Evolutionary conservation across 2,888 invertebrate species (phyloP).

Genomic region (Hemaris fuciformis): DNA sequence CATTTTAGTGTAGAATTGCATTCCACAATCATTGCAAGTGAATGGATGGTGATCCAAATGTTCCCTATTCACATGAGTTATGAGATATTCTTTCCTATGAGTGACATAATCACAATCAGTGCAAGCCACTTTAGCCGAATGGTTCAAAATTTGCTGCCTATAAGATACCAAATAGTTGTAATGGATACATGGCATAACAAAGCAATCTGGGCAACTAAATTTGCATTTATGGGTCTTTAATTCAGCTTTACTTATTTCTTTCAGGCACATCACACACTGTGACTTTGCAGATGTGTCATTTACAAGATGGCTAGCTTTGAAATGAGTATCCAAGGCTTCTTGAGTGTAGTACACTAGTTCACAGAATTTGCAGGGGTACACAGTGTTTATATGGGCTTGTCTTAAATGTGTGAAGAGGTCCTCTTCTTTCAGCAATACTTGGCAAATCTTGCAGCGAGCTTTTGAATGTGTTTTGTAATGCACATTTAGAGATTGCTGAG

Average conservation of each 20-base stretch:
- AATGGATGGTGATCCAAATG: slow-evolving; percentile 57
- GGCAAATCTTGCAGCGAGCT: slow-evolving; percentile 46
- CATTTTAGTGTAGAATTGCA: slow-evolving; percentile 53
- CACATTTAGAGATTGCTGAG: slow-evolving; percentile 45
- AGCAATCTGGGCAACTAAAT: slow-evolving; percentile 49
- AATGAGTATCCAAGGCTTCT: slow-evolving; percentile 43
- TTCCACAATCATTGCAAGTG: slow-evolving; percentile 48
- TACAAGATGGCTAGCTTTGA: slow-evolving; percentile 39
- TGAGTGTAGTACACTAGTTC: slow-evolving; percentile 44
- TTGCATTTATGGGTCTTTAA: slow-evolving; percentile 49
- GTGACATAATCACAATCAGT: slow-evolving; percentile 53
- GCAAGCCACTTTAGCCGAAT: slow-evolving; percentile 42
- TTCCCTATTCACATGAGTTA: slow-evolving; percentile 52
- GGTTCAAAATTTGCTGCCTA: slow-evolving; percentile 45
- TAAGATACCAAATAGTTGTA: slow-evolving; percentile 48
- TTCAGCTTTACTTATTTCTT: slow-evolving; percentile 35
- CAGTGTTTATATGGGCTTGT: slow-evolving; percentile 36
- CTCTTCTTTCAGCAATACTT: slow-evolving; percentile 34
- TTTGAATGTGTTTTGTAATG: slow-evolving; percentile 46
- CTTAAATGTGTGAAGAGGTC: slow-evolving; percentile 46
- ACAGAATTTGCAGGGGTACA: slow-evolving; percentile 45
- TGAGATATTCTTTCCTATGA: slow-evolving; percentile 47
- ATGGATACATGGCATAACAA: slow-evolving; percentile 49
- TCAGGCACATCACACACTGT: slow-evolving; percentile 49
- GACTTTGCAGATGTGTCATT: slow-evolving; percentile 30